These are phyloP conservation scores for Abscondita cerata DNA, from an alignment of 2,888 invertebrate genomes.

Conservation along the genomic window DNA sequence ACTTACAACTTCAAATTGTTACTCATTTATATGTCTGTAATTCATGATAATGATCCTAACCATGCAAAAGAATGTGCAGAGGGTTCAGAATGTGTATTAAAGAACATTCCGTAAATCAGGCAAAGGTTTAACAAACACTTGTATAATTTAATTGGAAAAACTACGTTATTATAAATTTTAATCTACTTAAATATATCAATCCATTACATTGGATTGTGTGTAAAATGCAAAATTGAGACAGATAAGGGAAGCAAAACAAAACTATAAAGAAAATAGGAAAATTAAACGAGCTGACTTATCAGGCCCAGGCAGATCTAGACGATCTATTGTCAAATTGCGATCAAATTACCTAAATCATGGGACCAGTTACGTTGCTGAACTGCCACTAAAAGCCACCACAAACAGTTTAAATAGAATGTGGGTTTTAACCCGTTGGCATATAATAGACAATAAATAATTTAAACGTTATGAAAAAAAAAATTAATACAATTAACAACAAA, in stretches of 20 bases:
- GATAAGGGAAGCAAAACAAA: slow-evolving; percentile 46
- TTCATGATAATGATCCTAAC: slow-evolving; percentile 47
- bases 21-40: slow-evolving; percentile 26
- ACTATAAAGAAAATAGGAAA: slow-evolving; percentile 38
- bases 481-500: too few species aligned
- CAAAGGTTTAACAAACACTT: slow-evolving; percentile 38
- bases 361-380: slow-evolving; percentile 68
- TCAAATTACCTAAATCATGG: slow-evolving; percentile 67
- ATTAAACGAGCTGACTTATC: slow-evolving; percentile 54
- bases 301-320: slow-evolving; percentile 60
- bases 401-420: slow-evolving; percentile 44
- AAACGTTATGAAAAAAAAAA: slow-evolving; percentile 23
- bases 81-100: slow-evolving; percentile 57
- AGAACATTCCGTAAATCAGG: slow-evolving; percentile 55
- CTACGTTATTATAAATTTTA: slow-evolving; percentile 26
- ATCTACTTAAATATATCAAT: slow-evolving; percentile 36
- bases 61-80: slow-evolving; percentile 58
- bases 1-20: slow-evolving; percentile 35
- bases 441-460: slow-evolving; percentile 17
- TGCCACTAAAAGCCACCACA: slow-evolving; percentile 64
- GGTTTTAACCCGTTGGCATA: slow-evolving; percentile 24
- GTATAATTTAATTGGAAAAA: slow-evolving; percentile 28
- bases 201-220: slow-evolving; percentile 37
- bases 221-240: slow-evolving; percentile 45
- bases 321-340: slow-evolving; percentile 56